A percentile compares a stretch with the other conserved stretches of the same genome.
Conservation (phyloP, 1,140 invertebrate genomes). For the Delia radicum region DNA sequence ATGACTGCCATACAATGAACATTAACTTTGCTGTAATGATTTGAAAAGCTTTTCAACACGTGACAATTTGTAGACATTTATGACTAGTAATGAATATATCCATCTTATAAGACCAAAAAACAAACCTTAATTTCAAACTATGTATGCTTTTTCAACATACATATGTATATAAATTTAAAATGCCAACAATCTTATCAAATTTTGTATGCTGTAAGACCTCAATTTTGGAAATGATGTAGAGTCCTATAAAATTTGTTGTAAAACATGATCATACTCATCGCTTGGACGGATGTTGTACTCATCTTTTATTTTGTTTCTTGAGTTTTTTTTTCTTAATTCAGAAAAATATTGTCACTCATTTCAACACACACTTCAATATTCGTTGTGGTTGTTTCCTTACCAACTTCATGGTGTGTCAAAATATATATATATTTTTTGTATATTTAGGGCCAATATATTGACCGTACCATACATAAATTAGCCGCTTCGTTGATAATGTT, state of each 20-base stretch:
- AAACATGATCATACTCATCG: background rate
- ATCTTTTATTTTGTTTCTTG: background rate
- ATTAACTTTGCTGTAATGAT: background rate
- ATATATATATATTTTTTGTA: background rate
- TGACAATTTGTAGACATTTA: background rate
- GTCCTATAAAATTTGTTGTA: background rate
- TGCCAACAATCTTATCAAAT: too few species aligned
- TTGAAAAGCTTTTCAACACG: constrained; percentile 1
- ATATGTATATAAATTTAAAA: too few species aligned
- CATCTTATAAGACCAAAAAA: background rate
- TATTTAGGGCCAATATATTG: constrained; percentile 10
- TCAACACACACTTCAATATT: background rate
- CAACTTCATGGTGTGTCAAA: background rate
- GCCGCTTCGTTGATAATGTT: constrained; percentile 11
- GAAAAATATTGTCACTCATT: background rate
- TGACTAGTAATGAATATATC: background rate
- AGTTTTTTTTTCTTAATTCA: background rate
- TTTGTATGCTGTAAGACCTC: too few species aligned
- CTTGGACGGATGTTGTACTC: background rate
- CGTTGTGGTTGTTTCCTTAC: background rate
- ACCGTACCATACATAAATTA: constrained; percentile 17
- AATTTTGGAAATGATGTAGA: too few species aligned
- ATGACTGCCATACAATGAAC: background rate
- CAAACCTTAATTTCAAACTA: background rate
- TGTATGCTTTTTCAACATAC: too few species aligned